Base-by-base conservation (phyloP, 53 echinoderm and acorn worm species). In the Mesocentrotus franciscanus region DNA sequence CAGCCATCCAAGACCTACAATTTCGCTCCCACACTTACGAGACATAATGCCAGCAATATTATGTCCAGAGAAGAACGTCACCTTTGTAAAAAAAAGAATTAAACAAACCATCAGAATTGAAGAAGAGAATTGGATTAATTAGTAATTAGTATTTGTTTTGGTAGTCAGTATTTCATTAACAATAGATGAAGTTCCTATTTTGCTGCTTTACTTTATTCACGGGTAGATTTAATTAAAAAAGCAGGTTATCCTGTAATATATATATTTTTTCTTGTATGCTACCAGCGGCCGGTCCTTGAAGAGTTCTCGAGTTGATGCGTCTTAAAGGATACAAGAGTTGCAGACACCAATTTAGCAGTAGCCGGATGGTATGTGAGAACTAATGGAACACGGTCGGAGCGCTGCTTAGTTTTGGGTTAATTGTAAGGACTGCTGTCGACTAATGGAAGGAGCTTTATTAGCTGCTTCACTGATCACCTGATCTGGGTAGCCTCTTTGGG, bases 21-120 rank as follows among this genome's bases (percentile, higher is more conserved):
- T 55, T 12, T 56, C 76, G 15, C 76, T 78, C 34, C n/a, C 93
- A 33, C 93, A 93, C 26, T 74, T 56, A 1, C 78, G 26, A 10
- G 56, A n/a, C n/a, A 93, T 93, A 13, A 93, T 27, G 71, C 93
- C 93, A 56, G 76, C 60, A 27, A 93, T 76, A 59, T 74, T 60
- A 27, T 1, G 75, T 22, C 2, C 39, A 3, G 8, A 17, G 62
- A 8, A 2, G 71, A 92, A 61, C 18, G 68, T 34, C 32, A 92
- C 92, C 92, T 90, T 30, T 1, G 22, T 1, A 11, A 85, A 89
- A 59, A 89, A 29, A 89, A 24, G 18, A 89, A 58, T 6, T 35
- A 8, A 81, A 36, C 36, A 81, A 81, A 24, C 13, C 74, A 74
- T 49, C 49, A 49, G 49, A 49, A 49, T 49, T 49, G 6, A 49